phyloP scores from a whole-genome alignment of 2,113 vertebrate species.

The Microcebus lehilahytsara region DNA sequence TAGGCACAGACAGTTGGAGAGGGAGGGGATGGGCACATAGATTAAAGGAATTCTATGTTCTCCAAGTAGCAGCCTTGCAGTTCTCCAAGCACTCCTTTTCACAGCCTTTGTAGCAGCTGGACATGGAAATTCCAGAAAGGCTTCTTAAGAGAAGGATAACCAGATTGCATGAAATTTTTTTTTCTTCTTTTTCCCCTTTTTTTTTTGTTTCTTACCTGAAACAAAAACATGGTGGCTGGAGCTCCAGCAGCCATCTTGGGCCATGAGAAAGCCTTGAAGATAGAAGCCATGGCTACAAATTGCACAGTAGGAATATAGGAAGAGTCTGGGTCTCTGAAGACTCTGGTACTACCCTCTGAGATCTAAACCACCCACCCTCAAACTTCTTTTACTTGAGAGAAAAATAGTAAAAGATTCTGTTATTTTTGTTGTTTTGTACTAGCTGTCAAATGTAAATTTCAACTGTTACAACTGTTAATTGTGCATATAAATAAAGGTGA shows the following conservation, averaged over 20 bases:
- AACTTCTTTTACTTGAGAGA: background rate
- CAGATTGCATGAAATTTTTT: background rate
- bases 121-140: background rate
- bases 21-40: background rate
- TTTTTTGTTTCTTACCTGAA: background rate
- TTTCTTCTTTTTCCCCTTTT: background rate
- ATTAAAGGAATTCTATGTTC: background rate
- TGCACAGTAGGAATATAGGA: background rate
- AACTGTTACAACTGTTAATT: background rate
- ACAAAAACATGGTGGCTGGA: background rate
- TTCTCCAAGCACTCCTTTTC: background rate
- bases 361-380: background rate
- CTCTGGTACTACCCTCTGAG: background rate
- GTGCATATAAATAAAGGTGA: conserved; percentile 6
- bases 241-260: background rate
- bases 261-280: background rate
- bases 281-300: background rate
- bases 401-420: background rate
- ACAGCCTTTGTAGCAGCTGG: background rate
- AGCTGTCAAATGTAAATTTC: background rate
- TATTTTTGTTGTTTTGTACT: background rate
- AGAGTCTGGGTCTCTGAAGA: background rate
- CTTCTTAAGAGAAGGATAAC: background rate
- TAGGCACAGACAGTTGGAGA: background rate
- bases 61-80: background rate